phyloP scores from a whole-genome alignment of 2,797 vertebrate species.

The Peromyscus attwateri region DNA sequence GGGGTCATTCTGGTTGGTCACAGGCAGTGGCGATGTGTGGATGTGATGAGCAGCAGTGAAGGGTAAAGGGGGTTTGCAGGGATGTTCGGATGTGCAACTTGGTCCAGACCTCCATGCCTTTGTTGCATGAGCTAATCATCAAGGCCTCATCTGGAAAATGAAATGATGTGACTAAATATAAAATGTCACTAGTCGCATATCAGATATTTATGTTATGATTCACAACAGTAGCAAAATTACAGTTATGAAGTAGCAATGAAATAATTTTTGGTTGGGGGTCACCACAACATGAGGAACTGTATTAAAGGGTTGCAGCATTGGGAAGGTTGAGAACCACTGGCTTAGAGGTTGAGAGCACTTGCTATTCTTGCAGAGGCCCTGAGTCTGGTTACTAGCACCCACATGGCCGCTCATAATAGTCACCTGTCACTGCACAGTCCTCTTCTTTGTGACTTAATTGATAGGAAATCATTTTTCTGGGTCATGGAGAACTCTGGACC shows the following conservation, averaged over 20 bases:
- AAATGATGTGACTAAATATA: background rate
- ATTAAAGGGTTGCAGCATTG: background rate
- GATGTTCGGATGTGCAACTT: background rate
- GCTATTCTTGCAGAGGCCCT: background rate
- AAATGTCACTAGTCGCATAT: background rate
- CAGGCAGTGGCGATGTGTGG: background rate
- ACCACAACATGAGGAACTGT: background rate
- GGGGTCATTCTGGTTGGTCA: no score
- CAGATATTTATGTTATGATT: background rate
- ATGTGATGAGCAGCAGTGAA: background rate
- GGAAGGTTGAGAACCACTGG: background rate
- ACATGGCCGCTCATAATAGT: background rate
- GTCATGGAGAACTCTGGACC: conserved; percentile 67
- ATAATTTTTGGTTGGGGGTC: background rate
- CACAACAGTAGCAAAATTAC: background rate
- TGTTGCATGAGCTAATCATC: background rate
- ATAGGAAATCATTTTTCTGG: conserved; percentile 56
- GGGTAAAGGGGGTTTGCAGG: background rate
- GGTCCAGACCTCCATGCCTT: background rate
- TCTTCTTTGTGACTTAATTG: conserved; percentile 70
- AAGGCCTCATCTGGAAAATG: conserved; percentile 49
- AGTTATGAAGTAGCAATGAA: background rate
- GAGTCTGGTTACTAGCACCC: background rate
- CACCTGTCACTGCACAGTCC: conserved; percentile 68
- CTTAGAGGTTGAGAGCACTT: background rate